phyloP scores from a whole-genome alignment of 2,888 invertebrate genomes.

The Sinelater perroti region DNA sequence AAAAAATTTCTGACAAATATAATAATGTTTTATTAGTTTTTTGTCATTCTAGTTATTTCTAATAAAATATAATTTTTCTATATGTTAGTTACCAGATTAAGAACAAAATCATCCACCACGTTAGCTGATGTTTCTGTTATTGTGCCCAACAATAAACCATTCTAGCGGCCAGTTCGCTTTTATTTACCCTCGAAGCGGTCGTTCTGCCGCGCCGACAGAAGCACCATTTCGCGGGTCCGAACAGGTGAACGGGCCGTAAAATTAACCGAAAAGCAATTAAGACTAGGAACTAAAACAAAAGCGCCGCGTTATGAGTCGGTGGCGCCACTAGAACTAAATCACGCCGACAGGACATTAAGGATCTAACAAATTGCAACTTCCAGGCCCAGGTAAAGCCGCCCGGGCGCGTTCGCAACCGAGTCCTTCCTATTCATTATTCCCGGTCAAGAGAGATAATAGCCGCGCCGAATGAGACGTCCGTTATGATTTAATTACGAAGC shows the following conservation, averaged over 20 bases:
- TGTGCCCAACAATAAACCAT: too few relatives aligned
- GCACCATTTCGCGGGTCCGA: too few relatives aligned
- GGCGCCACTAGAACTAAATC: constrained; percentile 36
- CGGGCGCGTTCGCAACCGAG: neutral
- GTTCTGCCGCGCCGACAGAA: too few relatives aligned
- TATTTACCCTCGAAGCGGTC: too few relatives aligned
- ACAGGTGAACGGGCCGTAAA: constrained; percentile 29
- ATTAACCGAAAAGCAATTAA: constrained; percentile 33
- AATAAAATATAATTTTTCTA: too few relatives aligned
- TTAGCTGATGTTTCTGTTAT: too few relatives aligned
- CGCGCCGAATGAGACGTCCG: neutral
- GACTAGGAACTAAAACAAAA: constrained; percentile 35
- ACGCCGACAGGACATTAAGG: constrained; percentile 36
- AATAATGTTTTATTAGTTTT: too few relatives aligned
- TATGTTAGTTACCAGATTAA: too few relatives aligned
- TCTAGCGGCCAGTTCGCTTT: too few relatives aligned
- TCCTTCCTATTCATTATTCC: constrained; percentile 5
- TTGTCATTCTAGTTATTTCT: too few relatives aligned
- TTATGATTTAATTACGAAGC: constrained; percentile 14
- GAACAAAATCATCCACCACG: too few relatives aligned
- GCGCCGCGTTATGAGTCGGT: constrained; percentile 32
- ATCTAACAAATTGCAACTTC: constrained; percentile 35
- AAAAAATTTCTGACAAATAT: too few relatives aligned
- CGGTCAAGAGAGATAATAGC: neutral
- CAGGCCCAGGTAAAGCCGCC: constrained; percentile 21